Evolutionary conservation across 2,888 invertebrate species (phyloP).

Genomic region (Clanis bilineata): DNA sequence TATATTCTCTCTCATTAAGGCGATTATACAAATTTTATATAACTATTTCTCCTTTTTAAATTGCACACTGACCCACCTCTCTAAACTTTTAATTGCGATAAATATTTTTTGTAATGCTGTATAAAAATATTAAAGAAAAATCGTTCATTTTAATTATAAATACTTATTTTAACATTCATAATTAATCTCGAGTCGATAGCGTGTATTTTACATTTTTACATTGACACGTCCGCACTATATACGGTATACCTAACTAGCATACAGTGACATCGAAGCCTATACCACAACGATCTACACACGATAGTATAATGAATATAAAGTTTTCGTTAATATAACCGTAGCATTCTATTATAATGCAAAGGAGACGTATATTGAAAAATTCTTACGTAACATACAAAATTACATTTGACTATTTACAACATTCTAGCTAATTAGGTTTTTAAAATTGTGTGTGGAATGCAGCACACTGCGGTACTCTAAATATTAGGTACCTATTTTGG

Average conservation of each 20-base stretch:
- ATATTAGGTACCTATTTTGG: slow-evolving; percentile 68
- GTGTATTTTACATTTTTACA: slow-evolving; percentile 81
- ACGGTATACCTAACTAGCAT: slow-evolving; percentile 72
- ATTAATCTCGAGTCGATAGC: slow-evolving; percentile 69
- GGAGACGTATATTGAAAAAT: slow-evolving; percentile 75
- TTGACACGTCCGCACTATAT: slow-evolving; percentile 72
- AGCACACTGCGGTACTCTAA: slow-evolving; percentile 61
- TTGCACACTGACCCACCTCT: slow-evolving; percentile 80
- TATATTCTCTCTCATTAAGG: slow-evolving; percentile 81
- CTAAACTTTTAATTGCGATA: slow-evolving; percentile 81
- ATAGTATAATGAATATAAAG: slow-evolving; percentile 69
- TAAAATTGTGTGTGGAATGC: slow-evolving; percentile 58
- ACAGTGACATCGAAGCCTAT: slow-evolving; percentile 77
- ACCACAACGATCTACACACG: slow-evolving; percentile 79
- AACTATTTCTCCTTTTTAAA: slow-evolving; percentile 66
- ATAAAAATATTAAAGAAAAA: slow-evolving; percentile 83
- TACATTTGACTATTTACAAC: slow-evolving; percentile 78
- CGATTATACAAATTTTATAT: slow-evolving; percentile 77
- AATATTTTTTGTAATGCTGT: slow-evolving; percentile 78
- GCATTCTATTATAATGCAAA: slow-evolving; percentile 75
- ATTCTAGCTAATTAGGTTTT: slow-evolving; percentile 66
- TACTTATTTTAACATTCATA: slow-evolving; percentile 75
- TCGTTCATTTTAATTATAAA: slow-evolving; percentile 71
- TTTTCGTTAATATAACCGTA: slow-evolving; percentile 63
- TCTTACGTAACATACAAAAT: slow-evolving; percentile 78